A percentile compares a stretch with the other conserved stretches of the same genome.
phyloP scores from a whole-genome alignment of 2,888 invertebrate genomes.

The Diaphora mendica region DNA sequence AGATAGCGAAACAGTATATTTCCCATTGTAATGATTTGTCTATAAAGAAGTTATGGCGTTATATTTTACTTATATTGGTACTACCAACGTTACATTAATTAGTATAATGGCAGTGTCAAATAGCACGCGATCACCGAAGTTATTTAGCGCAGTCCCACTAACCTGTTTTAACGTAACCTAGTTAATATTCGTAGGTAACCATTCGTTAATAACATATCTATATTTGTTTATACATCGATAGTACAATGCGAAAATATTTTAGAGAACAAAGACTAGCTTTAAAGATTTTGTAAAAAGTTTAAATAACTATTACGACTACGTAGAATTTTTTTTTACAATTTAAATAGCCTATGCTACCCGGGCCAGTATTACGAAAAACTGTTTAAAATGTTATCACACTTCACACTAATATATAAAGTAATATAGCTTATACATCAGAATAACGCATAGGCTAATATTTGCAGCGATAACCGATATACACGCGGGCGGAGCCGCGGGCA shows the following conservation, averaged over 20 bases:
- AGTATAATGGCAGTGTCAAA: conserved; percentile 42
- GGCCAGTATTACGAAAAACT: no score
- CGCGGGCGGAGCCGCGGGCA: no score
- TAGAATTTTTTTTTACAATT: no score
- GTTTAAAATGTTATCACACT: no score
- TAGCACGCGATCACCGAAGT: conserved; percentile 41
- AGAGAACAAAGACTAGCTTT: background rate
- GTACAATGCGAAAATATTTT: background rate
- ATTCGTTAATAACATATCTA: conserved; percentile 2
- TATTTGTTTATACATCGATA: background rate
- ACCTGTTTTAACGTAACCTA: conserved; percentile 42
- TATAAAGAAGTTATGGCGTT: conserved; percentile 5
- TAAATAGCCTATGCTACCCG: no score
- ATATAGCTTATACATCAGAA: no score
- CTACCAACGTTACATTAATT: conserved; percentile 25
- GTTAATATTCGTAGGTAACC: conserved; percentile 34
- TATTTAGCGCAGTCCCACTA: conserved; percentile 44
- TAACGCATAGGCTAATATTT: no score
- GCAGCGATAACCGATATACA: no score
- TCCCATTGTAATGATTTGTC: background rate
- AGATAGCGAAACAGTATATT: background rate
- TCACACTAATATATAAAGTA: no score
- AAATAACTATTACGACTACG: no score
- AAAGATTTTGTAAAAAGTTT: background rate
- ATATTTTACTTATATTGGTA: conserved; percentile 10